Conservation (phyloP, 2,113 vertebrate genomes). For the Camelus bactrianus region DNA sequence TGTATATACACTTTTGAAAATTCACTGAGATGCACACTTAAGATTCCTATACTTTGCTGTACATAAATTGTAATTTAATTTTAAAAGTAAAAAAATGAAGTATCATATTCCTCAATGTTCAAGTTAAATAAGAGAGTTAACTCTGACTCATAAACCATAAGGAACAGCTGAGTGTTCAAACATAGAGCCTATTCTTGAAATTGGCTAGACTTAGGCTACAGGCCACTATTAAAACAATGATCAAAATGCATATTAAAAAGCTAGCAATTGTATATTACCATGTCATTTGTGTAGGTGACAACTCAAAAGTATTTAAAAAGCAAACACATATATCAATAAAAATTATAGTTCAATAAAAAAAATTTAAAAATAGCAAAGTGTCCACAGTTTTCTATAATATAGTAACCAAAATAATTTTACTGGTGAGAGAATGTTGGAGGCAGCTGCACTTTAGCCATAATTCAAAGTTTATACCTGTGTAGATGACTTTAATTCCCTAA, state of each 20-base stretch:
- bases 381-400: background rate
- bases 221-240: background rate
- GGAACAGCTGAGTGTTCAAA: background rate
- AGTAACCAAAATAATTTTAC: conserved; percentile 23
- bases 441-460: background rate
- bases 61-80: conserved; percentile 13
- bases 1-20: background rate
- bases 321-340: conserved; percentile 22
- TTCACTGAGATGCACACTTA: background rate
- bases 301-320: conserved; percentile 9
- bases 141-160: background rate
- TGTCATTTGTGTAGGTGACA: background rate
- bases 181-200: background rate
- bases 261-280: background rate
- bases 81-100: conserved; percentile 24
- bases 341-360: background rate
- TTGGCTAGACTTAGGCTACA: background rate
- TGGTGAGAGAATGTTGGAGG: background rate
- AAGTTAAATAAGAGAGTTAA: background rate
- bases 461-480: background rate
- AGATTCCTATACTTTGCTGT: background rate
- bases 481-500: background rate
- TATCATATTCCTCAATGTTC: background rate
- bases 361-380: background rate
- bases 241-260: background rate